These are phyloP conservation scores for Ips typographus DNA, from an alignment of 1,140 invertebrate species.

Conservation along the genomic window DNA sequence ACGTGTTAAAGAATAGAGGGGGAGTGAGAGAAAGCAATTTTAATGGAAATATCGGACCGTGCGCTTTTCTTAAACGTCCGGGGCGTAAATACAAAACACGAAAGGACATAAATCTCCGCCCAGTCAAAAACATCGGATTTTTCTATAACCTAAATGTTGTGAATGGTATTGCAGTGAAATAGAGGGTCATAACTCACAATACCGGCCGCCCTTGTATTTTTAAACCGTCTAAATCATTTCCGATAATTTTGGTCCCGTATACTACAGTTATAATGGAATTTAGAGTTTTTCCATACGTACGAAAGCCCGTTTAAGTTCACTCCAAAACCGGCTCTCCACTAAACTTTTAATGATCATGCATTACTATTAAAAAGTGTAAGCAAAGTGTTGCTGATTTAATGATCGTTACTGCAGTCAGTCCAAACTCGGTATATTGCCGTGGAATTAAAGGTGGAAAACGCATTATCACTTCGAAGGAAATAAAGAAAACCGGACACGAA, in stretches of 20 bases:
- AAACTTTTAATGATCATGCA: neutral
- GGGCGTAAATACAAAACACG: conserved; percentile 14
- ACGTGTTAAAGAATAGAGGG: neutral
- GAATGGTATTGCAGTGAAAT: conserved; percentile 27
- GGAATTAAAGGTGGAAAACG: conserved; percentile 10
- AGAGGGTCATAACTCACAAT: conserved; percentile 13
- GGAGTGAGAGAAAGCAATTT: neutral
- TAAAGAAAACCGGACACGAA: conserved; percentile 7
- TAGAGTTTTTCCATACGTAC: neutral
- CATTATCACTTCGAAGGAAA: neutral
- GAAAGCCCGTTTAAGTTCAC: neutral
- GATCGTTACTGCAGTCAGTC: neutral
- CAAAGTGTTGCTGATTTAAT: neutral
- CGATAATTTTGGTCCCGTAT: conserved; percentile 6
- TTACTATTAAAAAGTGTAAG: neutral
- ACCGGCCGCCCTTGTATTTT: conserved; percentile 12
- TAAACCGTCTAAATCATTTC: conserved; percentile 23
- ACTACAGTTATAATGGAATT: conserved; percentile 6
- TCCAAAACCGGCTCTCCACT: neutral
- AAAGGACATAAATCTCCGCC: conserved; percentile 15
- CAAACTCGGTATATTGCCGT: neutral
- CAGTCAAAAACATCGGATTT: conserved; percentile 24
- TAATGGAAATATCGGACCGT: neutral
- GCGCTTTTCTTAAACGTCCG: conserved; percentile 5
- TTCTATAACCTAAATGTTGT: conserved; percentile 27